Evolutionary conservation across 2,113 vertebrate species (phyloP), one percentile per base, ranked within the genome.

Genomic region (Rafetus swinhoei): DNA sequence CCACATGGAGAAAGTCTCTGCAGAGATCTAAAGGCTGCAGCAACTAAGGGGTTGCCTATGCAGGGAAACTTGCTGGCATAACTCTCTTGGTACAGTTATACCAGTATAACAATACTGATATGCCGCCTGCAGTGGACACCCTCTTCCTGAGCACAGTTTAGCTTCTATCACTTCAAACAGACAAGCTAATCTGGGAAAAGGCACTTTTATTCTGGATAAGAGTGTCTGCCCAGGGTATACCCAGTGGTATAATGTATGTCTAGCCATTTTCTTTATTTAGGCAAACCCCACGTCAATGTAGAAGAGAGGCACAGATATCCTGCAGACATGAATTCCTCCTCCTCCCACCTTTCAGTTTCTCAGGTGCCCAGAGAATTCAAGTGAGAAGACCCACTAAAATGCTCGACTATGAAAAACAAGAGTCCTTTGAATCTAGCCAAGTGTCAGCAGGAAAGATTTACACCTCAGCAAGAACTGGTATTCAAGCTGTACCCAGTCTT

Each of bases 341-440:
- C 52, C 85, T 29, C 62, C 69, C 69, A 35, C n/a, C 19, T 87
- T 90, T 56, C 54, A 57, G 32, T 84, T 84, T 89, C 59, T 91
- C 59, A 84, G 11, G 32, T 69, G 18, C n/a, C 69, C 25, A 25
- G 25, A 72, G 79, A 88, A 91, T 39, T 1, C n/a, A 84, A 53
- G 84, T 39, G 52, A 80, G 80, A 84, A 55, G 83, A 54, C 86
- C 4, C 19, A 91, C 13, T 62, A 60, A 0, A 0, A 55, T 62
- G 79, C 39, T 81, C 53, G 91, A 85, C n/a, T 7, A 59, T 53
- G 92, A 81, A 89, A 2, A 22, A 0, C 21, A 86, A 19, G 25
- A 60, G 14, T 72, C n/a, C 32, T n/a, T 9, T 39, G 24, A 88
- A 84, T 35, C 13, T 25, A 87, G 27, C 14, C 39, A 81, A 87